Evolutionary conservation across 2,797 vertebrate genomes (phyloP).

Genomic region (Heliangelus exortis): DNA sequence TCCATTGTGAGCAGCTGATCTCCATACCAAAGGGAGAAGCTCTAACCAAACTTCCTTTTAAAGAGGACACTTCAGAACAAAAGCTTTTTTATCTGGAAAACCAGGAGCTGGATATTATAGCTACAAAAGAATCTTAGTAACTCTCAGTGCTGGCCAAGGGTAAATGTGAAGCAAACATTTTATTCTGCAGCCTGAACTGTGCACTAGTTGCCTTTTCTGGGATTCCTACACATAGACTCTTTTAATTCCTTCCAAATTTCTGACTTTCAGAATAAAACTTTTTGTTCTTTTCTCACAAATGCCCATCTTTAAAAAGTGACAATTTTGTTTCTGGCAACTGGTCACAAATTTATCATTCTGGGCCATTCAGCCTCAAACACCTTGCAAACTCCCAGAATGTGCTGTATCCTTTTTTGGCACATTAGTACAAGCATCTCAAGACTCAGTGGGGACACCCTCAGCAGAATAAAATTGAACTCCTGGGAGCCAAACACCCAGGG

Average conservation of each 20-base stretch:
- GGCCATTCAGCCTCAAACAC: not conserved
- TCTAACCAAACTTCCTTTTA: not conserved
- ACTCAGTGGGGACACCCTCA: accelerated
- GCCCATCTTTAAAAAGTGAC: not conserved
- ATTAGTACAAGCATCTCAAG: not conserved
- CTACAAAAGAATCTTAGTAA: not conserved
- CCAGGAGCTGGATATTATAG: not conserved
- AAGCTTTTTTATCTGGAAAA: not conserved
- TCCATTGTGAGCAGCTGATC: not conserved
- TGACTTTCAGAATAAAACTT: not conserved
- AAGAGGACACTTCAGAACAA: not conserved
- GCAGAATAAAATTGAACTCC: accelerated
- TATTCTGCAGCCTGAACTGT: not conserved
- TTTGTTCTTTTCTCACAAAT: not conserved
- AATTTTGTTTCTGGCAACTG: not conserved
- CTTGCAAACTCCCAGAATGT: accelerated
- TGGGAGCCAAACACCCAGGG: not conserved
- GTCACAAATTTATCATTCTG: not conserved
- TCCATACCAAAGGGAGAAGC: not conserved
- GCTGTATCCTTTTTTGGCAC: not conserved
- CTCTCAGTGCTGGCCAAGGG: not conserved
- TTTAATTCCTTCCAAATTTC: not conserved
- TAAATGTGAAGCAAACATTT: not conserved
- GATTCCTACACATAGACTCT: not conserved
- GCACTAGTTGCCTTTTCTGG: not conserved